Percentiles rank a stretch among this genome's conserved stretches.
These are phyloP conservation scores for Acromyrmex heyeri DNA, from an alignment of 1,140 invertebrate genomes.

Conservation along the genomic window DNA sequence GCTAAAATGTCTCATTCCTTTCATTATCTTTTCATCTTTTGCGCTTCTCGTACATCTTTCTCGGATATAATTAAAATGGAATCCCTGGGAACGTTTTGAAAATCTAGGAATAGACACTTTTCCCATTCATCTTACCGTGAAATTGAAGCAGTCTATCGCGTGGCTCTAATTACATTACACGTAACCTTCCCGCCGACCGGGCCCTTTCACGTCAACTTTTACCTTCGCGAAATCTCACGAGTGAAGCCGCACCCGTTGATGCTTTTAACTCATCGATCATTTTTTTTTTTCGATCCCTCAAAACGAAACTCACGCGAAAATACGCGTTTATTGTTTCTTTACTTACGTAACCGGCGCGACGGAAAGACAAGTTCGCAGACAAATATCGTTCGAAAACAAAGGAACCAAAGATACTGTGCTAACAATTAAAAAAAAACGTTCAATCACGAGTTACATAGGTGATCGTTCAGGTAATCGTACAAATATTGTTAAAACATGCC, in stretches of 20 bases:
- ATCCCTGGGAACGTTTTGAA: background rate
- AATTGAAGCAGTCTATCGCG: constrained; percentile 17
- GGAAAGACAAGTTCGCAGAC: background rate
- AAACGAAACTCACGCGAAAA: constrained; percentile 1
- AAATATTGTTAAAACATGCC: background rate
- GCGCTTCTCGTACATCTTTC: background rate
- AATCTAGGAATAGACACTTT: constrained; percentile 23
- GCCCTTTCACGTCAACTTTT: background rate
- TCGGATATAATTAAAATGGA: background rate
- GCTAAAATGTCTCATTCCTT: background rate
- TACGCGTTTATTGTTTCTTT: background rate
- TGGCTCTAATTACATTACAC: constrained; percentile 27
- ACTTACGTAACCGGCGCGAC: background rate
- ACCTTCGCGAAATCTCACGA: background rate
- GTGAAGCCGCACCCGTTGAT: background rate
- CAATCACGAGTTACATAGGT: background rate
- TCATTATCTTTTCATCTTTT: background rate
- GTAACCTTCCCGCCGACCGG: background rate
- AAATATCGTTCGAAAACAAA: background rate
- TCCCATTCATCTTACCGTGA: constrained; percentile 43
- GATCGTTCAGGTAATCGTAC: background rate
- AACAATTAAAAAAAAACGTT: background rate
- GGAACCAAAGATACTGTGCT: background rate
- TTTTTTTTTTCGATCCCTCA: background rate
- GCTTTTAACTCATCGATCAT: background rate